Percentiles rank a stretch among this genome's conserved stretches.
phyloP scores from a whole-genome alignment of 2,888 invertebrate species.

The Noctuana brunneofusca region DNA sequence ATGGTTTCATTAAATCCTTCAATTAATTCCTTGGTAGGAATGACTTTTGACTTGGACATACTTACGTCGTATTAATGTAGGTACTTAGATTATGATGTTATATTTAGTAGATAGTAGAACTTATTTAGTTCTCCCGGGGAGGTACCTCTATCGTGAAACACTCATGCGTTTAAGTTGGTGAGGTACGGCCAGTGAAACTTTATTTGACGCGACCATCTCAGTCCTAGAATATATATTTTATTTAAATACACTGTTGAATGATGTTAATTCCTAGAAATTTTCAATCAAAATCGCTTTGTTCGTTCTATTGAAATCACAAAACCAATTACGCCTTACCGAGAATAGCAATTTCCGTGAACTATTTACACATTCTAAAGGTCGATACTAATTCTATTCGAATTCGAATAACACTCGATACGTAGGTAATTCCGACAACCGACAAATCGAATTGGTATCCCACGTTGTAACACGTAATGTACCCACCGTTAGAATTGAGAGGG shows the following conservation, averaged over 20 bases:
- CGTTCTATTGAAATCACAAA: slow-evolving; percentile 9
- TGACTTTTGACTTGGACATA: no score
- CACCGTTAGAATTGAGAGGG: slow-evolving; percentile 46
- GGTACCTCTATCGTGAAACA: no score
- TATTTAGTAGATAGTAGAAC: no score
- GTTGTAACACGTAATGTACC: slow-evolving; percentile 74
- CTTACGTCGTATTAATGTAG: no score
- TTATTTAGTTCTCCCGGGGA: no score
- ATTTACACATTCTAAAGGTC: slow-evolving; percentile 72
- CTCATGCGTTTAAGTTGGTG: no score
- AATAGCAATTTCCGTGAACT: slow-evolving; percentile 42
- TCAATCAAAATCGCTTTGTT: not conserved
- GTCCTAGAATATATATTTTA: not conserved
- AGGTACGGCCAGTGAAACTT: no score
- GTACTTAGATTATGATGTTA: no score
- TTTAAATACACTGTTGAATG: not conserved
- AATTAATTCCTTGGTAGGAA: no score
- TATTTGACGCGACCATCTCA: no score
- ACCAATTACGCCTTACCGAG: slow-evolving; percentile 12
- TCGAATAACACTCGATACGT: slow-evolving; percentile 35
- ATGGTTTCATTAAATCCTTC: no score
- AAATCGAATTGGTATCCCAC: slow-evolving; percentile 74
- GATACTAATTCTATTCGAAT: slow-evolving; percentile 39
- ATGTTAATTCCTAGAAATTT: not conserved
- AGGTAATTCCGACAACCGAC: slow-evolving; percentile 55